phyloP scores from a whole-genome alignment of 1,140 invertebrate genomes.

The Rhyzopertha dominica region DNA sequence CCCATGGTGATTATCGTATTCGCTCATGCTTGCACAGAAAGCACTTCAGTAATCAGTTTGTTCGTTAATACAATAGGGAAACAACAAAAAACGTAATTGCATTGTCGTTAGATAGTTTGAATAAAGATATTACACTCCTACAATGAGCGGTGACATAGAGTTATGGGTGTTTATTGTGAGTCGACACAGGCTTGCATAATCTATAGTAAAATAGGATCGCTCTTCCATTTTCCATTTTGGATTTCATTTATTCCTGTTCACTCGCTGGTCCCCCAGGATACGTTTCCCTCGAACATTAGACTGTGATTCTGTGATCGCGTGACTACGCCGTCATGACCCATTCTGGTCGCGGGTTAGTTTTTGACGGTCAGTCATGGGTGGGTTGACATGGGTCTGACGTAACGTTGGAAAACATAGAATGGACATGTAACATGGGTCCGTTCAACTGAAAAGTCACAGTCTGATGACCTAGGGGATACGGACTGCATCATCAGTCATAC shows the following conservation, averaged over 20 bases:
- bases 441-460: constrained; percentile 2
- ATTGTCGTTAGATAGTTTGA: too few relatives aligned
- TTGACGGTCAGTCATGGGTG: constrained; percentile 15
- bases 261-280: constrained; percentile 14
- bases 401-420: constrained; percentile 10
- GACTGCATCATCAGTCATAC: constrained; percentile 18
- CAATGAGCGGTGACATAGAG: constrained; percentile 10
- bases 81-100: too few relatives aligned
- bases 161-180: constrained; percentile 14
- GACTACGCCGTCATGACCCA: background rate
- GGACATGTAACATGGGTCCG: background rate
- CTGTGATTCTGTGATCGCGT: constrained; percentile 7
- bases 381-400: constrained; percentile 22
- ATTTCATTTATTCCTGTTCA: constrained; percentile 16
- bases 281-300: constrained; percentile 9
- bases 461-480: constrained; percentile 11
- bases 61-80: too few relatives aligned
- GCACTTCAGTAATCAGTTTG: too few relatives aligned
- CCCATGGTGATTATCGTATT: too few relatives aligned
- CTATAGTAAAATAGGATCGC: constrained; percentile 14
- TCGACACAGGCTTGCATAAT: constrained; percentile 12
- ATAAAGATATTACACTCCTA: constrained; percentile 9
- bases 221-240: constrained; percentile 18
- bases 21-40: too few relatives aligned
- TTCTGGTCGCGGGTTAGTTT: constrained; percentile 11